phyloP scores from a whole-genome alignment of 1,140 invertebrate species.

The Galendromus occidentalis region DNA sequence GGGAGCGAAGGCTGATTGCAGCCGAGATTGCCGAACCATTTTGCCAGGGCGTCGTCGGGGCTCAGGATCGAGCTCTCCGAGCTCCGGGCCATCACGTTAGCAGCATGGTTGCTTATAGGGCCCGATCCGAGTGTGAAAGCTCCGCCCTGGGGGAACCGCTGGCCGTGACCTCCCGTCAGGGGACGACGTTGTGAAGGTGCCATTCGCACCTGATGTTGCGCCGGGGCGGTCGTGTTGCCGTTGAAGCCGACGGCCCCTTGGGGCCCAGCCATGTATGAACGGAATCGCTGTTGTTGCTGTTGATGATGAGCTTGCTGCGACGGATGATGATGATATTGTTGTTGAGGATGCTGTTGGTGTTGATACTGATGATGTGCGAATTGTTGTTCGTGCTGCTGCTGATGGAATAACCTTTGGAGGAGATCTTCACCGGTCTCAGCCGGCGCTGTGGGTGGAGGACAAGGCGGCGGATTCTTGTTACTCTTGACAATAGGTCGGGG shows the following conservation, averaged over 20 bases:
- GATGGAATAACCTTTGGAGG: neutral
- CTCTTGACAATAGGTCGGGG: slow-evolving; percentile 5
- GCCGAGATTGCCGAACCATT: neutral
- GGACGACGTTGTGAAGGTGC: neutral
- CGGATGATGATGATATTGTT: neutral
- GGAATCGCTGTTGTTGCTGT: neutral
- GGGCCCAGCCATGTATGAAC: neutral
- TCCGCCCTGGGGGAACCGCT: neutral
- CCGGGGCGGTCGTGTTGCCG: neutral
- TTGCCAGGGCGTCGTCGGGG: neutral
- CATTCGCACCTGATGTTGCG: neutral
- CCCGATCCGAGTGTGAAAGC: neutral
- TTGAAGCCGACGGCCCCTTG: neutral
- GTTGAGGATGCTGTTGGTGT: neutral
- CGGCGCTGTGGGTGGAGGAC: neutral
- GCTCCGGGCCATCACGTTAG: too few relatives aligned
- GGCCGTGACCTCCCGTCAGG: neutral
- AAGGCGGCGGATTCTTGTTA: neutral
- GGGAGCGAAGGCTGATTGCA: neutral
- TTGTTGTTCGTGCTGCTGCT: neutral
- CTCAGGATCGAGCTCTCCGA: neutral
- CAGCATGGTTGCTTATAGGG: neutral
- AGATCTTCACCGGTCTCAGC: neutral
- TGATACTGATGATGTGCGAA: neutral
- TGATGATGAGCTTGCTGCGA: neutral